Percentiles rank a stretch among this genome's conserved stretches.
phyloP scores from a whole-genome alignment of 2,888 invertebrate genomes.

The Psylliodes chrysocephalus region DNA sequence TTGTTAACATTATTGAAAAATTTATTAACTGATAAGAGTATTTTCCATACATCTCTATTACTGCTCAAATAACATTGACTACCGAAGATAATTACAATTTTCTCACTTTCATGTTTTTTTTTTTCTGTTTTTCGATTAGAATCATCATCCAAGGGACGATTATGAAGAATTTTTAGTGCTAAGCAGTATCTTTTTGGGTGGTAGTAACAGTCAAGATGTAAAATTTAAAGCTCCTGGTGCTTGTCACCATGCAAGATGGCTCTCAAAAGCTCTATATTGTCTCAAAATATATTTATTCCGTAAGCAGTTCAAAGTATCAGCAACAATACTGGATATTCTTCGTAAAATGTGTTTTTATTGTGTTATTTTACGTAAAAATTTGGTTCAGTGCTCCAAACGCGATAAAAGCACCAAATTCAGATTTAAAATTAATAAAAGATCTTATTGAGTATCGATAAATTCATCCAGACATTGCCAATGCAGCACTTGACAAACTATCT shows the following conservation, averaged over 20 bases:
- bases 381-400: background rate
- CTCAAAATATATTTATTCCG: background rate
- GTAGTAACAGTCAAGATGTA: constrained; percentile 2
- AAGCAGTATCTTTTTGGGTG: background rate
- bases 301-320: background rate
- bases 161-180: background rate
- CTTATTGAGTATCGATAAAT: background rate
- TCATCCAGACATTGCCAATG: background rate
- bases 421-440: background rate
- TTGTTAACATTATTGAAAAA: background rate
- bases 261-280: background rate
- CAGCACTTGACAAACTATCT: constrained; percentile 11
- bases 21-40: background rate
- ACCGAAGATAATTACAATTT: background rate
- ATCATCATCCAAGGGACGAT: background rate
- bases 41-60: background rate
- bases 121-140: too few species aligned
- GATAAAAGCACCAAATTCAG: background rate
- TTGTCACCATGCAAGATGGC: background rate
- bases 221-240: background rate
- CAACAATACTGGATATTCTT: background rate
- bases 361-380: background rate
- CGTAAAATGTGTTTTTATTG: background rate
- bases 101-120: background rate
- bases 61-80: background rate